phyloP scores from a whole-genome alignment of 2,113 vertebrate genomes.

The Herpetotheres cachinnans region DNA sequence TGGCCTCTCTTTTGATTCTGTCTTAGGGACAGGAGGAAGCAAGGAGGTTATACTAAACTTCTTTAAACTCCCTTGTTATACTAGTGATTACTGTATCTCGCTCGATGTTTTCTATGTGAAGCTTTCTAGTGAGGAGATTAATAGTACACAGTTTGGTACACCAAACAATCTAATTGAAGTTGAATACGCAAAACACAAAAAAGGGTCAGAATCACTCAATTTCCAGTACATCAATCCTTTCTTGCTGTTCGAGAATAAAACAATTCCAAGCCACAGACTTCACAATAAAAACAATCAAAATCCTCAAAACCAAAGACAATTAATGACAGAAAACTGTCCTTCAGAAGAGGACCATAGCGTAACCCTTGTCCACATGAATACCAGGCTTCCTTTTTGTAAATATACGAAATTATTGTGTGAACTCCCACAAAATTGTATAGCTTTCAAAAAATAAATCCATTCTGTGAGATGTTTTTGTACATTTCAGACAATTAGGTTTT shows the following conservation, averaged over 20 bases:
- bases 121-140: not conserved
- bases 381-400: not conserved
- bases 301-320: not conserved
- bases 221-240: not conserved
- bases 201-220: not conserved
- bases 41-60: not conserved
- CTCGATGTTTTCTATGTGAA: not conserved
- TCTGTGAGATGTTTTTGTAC: not conserved
- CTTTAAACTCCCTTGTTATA: not conserved
- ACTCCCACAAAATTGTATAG: not conserved
- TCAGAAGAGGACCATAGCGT: not conserved
- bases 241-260: not conserved
- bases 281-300: not conserved
- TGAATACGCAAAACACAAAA: not conserved
- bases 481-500: not conserved
- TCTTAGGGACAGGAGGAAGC: not conserved
- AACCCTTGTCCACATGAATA: not conserved
- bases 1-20: not conserved
- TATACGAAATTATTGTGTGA: not conserved
- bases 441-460: slow-evolving; percentile 9
- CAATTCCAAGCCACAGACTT: not conserved
- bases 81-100: not conserved
- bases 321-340: not conserved
- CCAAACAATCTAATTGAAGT: not conserved
- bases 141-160: not conserved